Conservation (phyloP, 2,113 vertebrate genomes). For the Rissa tridactyla region DNA sequence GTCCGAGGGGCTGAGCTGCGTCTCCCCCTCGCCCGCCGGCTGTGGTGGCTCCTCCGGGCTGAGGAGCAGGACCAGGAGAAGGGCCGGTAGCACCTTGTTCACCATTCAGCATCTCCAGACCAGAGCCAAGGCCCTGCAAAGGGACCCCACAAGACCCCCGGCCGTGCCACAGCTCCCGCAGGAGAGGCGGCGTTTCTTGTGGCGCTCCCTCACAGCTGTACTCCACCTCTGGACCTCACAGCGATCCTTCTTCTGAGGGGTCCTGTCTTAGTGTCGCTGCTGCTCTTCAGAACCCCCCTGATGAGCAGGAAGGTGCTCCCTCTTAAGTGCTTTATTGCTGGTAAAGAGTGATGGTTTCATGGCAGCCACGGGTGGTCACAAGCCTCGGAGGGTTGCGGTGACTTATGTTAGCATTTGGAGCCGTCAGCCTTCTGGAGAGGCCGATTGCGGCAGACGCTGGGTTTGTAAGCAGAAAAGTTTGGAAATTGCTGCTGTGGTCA, state of each 20-base stretch:
- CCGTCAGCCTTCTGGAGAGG: background rate
- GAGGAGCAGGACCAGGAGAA: background rate
- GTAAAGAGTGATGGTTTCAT: accelerated
- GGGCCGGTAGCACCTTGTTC: background rate
- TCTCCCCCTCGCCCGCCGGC: background rate
- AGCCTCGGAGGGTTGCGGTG: background rate
- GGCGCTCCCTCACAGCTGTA: accelerated
- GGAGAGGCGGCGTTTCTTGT: too few relatives aligned
- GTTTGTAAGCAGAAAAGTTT: background rate
- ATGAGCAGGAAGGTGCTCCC: background rate
- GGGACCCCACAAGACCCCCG: background rate
- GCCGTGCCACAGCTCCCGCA: too few relatives aligned
- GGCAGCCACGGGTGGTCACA: background rate
- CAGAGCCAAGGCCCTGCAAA: accelerated
- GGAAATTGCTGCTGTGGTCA: background rate
- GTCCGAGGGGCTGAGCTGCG: background rate
- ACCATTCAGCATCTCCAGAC: background rate
- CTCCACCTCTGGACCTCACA: background rate
- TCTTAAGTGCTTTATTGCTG: background rate
- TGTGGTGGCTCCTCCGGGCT: background rate
- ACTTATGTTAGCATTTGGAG: background rate
- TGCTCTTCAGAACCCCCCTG: background rate
- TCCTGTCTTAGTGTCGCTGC: background rate
- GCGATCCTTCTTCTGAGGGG: background rate
- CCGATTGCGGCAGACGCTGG: background rate